phyloP scores from a whole-genome alignment of 1,140 invertebrate species.

The Probaryconus sp. region DNA sequence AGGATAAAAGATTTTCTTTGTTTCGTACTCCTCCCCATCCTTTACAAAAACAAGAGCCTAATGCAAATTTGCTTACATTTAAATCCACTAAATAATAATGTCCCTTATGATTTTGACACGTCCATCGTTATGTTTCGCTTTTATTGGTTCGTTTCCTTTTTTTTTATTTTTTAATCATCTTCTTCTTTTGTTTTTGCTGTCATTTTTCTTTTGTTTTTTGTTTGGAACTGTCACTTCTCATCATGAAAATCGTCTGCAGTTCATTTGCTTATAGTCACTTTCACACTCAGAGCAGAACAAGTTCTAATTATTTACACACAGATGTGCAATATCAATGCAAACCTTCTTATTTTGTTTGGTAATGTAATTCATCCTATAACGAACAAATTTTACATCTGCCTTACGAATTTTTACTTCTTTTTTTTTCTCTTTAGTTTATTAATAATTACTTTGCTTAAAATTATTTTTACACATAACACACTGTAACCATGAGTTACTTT shows the following conservation, averaged over 20 bases:
- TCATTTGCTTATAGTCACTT: slow-evolving; percentile 20
- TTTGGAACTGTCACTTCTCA: slow-evolving; percentile 8
- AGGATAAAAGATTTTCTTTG: too few species aligned
- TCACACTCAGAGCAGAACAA: slow-evolving; percentile 44
- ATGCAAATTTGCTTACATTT: slow-evolving; percentile 41
- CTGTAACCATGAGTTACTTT: slow-evolving; percentile 24
- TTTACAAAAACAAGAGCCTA: slow-evolving; percentile 42
- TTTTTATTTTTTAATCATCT: too few species aligned
- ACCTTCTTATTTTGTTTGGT: too few species aligned
- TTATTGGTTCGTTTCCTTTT: too few species aligned
- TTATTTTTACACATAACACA: slow-evolving; percentile 48
- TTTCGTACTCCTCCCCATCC: slow-evolving; percentile 10
- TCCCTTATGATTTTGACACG: slow-evolving; percentile 23
- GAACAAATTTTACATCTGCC: slow-evolving; percentile 50
- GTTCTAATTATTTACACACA: slow-evolving; percentile 54
- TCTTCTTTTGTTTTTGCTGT: not conserved
- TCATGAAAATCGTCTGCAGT: not conserved
- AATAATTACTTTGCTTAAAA: slow-evolving; percentile 33
- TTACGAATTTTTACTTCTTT: too few species aligned
- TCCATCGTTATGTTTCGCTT: slow-evolving; percentile 35
- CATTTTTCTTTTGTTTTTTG: not conserved
- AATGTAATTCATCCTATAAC: slow-evolving; percentile 35
- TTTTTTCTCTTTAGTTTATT: slow-evolving; percentile 22
- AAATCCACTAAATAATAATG: slow-evolving; percentile 34
- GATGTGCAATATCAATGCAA: slow-evolving; percentile 36